Base-by-base conservation (phyloP, 2,113 vertebrate genomes). In the Xiphophorus maculatus region DNA sequence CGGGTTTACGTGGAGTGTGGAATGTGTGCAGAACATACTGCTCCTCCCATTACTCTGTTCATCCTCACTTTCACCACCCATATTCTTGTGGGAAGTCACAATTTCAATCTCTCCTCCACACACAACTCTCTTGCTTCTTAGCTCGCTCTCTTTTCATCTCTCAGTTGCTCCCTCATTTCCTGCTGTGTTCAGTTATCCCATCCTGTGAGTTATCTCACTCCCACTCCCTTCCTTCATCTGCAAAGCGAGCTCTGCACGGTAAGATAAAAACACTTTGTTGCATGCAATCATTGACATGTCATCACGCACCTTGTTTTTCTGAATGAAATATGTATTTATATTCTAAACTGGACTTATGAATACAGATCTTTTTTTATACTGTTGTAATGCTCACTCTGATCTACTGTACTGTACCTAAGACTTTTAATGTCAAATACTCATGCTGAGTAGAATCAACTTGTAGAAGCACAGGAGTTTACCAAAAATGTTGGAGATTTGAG, bases 1-100 rank as follows among this genome's bases (percentile, higher is more conserved):
- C 15, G 69, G n/a, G 17, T 84, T 69, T 32, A 19, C 29, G 74
- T 83, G 88, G 89, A 79, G 89, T 85, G 87, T 83, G 80, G 54
- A 80, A 48, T 74, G 37, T 14, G 72, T 5, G 35, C 51, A 75
- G 63, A 54, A 33, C 13, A 37, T 10, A 12, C n/a, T 25, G 71
- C 90, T 86, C 91, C 90, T 78, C 91, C 89, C 84, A 77, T 48
- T 44, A 68, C 51, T n/a, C 15, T 63, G 70, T 78, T 4, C 69
- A 42, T 71, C 22, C 51, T 40, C 71, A 14, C 67, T 78, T 71
- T 66, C 30, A 80, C 71, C 73, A 66, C 82, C 86, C 76, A 42
- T 80, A 48, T 73, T 88, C 70, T 64, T 61, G 63, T 71, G 74
- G 75, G 81, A 79, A 84, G 71, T 92, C 81, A 82, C 61, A 89